Evolutionary conservation across 2,888 invertebrate species (phyloP).

Genomic region (Leptinotarsa peninsularis): DNA sequence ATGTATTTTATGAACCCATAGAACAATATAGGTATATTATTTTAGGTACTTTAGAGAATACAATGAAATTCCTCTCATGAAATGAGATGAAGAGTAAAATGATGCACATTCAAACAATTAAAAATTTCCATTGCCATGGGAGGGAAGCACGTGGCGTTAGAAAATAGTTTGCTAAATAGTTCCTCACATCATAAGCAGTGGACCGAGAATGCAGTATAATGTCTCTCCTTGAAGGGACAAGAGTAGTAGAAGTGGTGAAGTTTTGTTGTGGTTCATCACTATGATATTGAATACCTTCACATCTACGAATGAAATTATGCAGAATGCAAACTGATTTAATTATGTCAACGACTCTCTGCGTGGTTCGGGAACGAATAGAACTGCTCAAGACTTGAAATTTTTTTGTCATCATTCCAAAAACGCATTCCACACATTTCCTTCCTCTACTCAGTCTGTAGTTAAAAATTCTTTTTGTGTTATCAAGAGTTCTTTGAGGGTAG

Average conservation of each 20-base stretch:
- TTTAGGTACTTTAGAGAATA: not conserved
- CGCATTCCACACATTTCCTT: conserved; percentile 38
- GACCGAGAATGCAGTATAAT: too few relatives aligned
- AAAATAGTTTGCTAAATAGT: conserved; percentile 18
- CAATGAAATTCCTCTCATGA: conserved; percentile 7
- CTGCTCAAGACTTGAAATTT: conserved; percentile 35
- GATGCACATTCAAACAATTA: conserved; percentile 1
- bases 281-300: too few relatives aligned
- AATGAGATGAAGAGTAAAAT: conserved; percentile 10
- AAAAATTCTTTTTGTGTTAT: conserved; percentile 7
- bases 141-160: conserved; percentile 14
- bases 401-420: conserved; percentile 39
- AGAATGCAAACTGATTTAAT: too few relatives aligned
- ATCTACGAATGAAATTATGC: not conserved
- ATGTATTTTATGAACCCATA: not conserved
- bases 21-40: not conserved
- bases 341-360: too few relatives aligned
- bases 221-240: not conserved
- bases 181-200: not conserved
- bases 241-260: too few relatives aligned
- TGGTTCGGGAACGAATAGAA: conserved; percentile 11
- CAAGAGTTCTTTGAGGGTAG: not conserved
- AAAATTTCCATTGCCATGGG: conserved; percentile 6
- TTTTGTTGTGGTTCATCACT: too few relatives aligned
- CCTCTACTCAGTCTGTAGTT: conserved; percentile 27